Conservation (phyloP, 37 sponge, comb jelly and placozoan species). For the Amphimedon queenslandica region DNA sequence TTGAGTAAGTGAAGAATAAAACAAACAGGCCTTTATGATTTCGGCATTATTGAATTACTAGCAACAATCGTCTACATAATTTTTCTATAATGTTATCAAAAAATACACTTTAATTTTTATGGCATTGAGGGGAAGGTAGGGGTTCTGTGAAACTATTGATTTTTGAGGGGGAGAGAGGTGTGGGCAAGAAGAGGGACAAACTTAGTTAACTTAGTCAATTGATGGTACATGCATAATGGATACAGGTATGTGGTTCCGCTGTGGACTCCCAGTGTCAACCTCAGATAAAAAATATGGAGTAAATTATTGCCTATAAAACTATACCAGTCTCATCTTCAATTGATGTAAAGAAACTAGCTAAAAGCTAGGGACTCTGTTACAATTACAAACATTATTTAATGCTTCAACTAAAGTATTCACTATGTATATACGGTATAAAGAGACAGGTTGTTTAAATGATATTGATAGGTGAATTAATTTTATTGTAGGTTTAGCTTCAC, state of each 20-base stretch:
- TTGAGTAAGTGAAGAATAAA: too few relatives aligned
- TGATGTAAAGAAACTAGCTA: constrained; percentile 32
- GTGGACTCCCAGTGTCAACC: constrained; percentile 3
- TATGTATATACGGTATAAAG: too few relatives aligned
- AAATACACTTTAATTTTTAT: too few relatives aligned
- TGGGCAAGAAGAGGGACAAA: too few relatives aligned
- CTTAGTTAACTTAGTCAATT: not conserved
- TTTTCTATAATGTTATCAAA: too few relatives aligned
- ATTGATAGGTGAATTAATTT: not conserved
- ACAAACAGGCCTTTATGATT: too few relatives aligned
- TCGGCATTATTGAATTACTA: too few relatives aligned
- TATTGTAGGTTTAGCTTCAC: not conserved
- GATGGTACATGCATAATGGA: not conserved
- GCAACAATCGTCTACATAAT: too few relatives aligned
- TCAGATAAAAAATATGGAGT: constrained; percentile 51
- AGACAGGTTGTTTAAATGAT: too few relatives aligned
- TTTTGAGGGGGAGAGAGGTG: too few relatives aligned
- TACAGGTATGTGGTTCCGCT: constrained; percentile 32
- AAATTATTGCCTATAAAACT: constrained; percentile 50
- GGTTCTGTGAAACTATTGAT: too few relatives aligned
- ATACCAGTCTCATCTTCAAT: constrained; percentile 37
- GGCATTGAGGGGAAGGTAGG: too few relatives aligned
- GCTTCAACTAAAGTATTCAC: not conserved
- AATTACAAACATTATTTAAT: not conserved
- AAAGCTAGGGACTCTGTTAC: constrained; percentile 13